phyloP scores from a whole-genome alignment of 2,113 vertebrate genomes.

The Rhizomys pruinosus region DNA sequence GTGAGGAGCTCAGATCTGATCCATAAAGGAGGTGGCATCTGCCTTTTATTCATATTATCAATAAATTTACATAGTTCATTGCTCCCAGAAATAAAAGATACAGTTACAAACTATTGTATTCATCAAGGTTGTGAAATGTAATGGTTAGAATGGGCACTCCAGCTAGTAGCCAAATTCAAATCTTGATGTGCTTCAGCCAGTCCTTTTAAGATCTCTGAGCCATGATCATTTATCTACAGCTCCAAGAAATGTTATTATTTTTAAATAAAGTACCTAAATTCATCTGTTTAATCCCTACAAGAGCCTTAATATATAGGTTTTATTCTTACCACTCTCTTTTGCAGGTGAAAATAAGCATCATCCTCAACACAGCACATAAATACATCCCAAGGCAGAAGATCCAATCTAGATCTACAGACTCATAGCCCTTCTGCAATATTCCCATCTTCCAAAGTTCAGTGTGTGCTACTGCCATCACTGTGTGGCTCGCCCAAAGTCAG shows the following conservation, averaged over 20 bases:
- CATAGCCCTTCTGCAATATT: background rate
- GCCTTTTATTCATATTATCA: no score
- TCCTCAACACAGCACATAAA: background rate
- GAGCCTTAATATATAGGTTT: background rate
- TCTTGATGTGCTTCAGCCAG: no score
- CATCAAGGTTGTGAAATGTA: no score
- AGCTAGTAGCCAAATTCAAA: no score
- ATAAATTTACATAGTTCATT: background rate
- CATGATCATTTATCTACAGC: no score
- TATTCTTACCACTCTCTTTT: background rate
- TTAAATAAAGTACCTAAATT: background rate
- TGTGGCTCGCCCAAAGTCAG: background rate
- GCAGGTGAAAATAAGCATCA: background rate
- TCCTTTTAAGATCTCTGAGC: no score
- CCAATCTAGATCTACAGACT: background rate
- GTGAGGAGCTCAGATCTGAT: background rate
- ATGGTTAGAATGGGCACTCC: no score
- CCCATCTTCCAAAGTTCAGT: background rate
- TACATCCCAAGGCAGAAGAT: background rate
- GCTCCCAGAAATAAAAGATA: constrained; percentile 17
- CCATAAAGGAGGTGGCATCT: background rate
- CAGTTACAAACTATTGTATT: background rate
- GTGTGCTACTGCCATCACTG: background rate
- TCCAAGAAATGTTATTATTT: no score
- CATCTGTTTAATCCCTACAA: background rate